Evolutionary conservation across 1,140 invertebrate genomes (phyloP).

Genomic region (Theocolax elegans): DNA sequence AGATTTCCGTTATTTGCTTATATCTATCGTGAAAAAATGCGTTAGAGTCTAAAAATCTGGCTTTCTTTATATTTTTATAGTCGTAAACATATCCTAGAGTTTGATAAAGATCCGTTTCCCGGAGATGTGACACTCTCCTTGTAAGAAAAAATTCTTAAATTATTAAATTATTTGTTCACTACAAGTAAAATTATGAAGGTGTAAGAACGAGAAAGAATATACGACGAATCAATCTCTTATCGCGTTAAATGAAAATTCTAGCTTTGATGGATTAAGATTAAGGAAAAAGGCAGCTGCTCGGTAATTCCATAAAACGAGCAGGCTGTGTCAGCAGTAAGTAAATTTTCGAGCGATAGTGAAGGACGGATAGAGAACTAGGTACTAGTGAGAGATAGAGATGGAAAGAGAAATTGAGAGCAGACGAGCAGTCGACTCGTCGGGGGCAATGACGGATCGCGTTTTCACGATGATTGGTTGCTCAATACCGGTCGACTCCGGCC

Average conservation of each 20-base stretch:
- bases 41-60: too few relatives aligned
- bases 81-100: too few relatives aligned
- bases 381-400: neutral
- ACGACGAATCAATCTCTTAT: slow-evolving; percentile 19
- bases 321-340: slow-evolving; percentile 3
- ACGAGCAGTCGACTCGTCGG: slow-evolving; percentile 17
- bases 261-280: slow-evolving; percentile 29
- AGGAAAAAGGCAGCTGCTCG: slow-evolving; percentile 13
- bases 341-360: neutral
- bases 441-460: slow-evolving; percentile 58
- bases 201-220: neutral
- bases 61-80: too few relatives aligned
- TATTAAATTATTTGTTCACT: neutral
- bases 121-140: too few relatives aligned
- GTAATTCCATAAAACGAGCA: slow-evolving; percentile 14
- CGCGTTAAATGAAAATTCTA: slow-evolving; percentile 7
- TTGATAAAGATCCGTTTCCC: too few relatives aligned
- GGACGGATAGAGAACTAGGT: neutral
- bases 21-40: too few relatives aligned
- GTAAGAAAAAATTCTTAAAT: slow-evolving; percentile 5
- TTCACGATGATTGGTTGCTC: slow-evolving; percentile 59
- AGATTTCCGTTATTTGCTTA: too few relatives aligned
- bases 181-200: neutral
- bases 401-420: neutral
- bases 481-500: slow-evolving; percentile 51